A percentile compares a stretch with the other conserved stretches of the same genome.
Conservation (phyloP, 1,140 invertebrate genomes). For the Melanaphis sacchari region DNA sequence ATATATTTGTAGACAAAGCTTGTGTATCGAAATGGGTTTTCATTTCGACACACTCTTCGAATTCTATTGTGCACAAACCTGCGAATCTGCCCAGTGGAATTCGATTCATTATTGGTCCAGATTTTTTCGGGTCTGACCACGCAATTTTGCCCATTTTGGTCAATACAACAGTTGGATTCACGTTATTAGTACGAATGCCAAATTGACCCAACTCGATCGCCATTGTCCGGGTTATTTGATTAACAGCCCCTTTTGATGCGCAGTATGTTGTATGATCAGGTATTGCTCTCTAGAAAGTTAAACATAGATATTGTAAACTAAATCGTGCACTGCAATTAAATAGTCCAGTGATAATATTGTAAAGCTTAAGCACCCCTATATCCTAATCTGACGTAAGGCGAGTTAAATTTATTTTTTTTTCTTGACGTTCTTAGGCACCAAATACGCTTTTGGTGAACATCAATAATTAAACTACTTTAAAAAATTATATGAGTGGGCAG, state of each 20-base stretch:
- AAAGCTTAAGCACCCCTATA: not conserved
- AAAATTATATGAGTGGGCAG: too few relatives aligned
- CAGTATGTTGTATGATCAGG: constrained; percentile 81
- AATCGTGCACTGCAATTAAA: too few relatives aligned
- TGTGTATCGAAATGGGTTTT: not conserved
- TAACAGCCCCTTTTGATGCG: constrained; percentile 70
- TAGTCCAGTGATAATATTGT: too few relatives aligned
- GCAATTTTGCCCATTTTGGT: constrained; percentile 85
- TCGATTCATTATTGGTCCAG: constrained; percentile 74
- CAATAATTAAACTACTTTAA: too few relatives aligned
- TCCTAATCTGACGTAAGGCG: not conserved
- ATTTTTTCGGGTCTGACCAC: constrained; percentile 83
- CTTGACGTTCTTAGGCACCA: too few relatives aligned
- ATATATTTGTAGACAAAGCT: not conserved
- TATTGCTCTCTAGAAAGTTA: constrained; percentile 68
- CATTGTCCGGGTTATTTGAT: constrained; percentile 73
- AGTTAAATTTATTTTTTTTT: not conserved
- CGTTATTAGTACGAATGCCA: constrained; percentile 85
- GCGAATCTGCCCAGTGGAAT: constrained; percentile 79
- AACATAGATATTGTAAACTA: not conserved
- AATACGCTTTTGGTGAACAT: too few relatives aligned
- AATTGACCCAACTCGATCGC: constrained; percentile 86
- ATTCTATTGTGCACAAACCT: constrained; percentile 60
- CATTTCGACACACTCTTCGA: not conserved
- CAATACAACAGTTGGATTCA: constrained; percentile 92